A percentile compares a stretch with the other conserved stretches of the same genome.
phyloP scores from a whole-genome alignment of 2,113 vertebrate species.

The Tursiops truncatus region DNA sequence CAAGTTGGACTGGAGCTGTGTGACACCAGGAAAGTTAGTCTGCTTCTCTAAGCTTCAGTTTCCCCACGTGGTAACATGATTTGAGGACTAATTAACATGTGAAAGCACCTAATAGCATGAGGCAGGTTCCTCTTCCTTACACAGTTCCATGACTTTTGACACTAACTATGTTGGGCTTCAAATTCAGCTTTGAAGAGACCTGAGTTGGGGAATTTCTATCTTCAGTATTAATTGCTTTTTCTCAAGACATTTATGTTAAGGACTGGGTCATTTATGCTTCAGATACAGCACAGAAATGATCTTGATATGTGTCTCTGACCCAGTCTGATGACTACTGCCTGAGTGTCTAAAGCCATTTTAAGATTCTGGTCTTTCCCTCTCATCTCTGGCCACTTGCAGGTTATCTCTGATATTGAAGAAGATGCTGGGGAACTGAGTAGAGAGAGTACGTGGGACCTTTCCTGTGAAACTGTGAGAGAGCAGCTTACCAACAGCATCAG shows the following conservation, averaged over 20 bases:
- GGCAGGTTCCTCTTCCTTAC: not conserved
- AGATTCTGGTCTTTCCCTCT: not conserved
- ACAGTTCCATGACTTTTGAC: not conserved
- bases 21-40: not conserved
- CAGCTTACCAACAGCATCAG: slow-evolving; percentile 98
- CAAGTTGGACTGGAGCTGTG: not conserved
- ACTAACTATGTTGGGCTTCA: not conserved
- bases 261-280: not conserved
- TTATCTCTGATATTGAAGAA: slow-evolving; percentile 90
- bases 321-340: not conserved
- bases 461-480: slow-evolving; percentile 93
- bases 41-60: not conserved
- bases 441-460: slow-evolving; percentile 91
- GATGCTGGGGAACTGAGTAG: slow-evolving; percentile 88
- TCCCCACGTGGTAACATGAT: not conserved
- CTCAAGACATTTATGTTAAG: not conserved
- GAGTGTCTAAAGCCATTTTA: not conserved
- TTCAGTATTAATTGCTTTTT: not conserved
- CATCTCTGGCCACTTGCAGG: slow-evolving; percentile 76
- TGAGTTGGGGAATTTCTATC: not conserved
- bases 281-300: not conserved
- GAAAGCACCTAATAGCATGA: not conserved
- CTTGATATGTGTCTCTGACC: not conserved
- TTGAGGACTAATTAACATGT: not conserved
- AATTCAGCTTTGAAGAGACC: not conserved